A percentile compares a stretch with the other conserved stretches of the same genome.
These are phyloP conservation scores for Coelopa frigida DNA, from an alignment of 1,140 invertebrate genomes.

Conservation along the genomic window DNA sequence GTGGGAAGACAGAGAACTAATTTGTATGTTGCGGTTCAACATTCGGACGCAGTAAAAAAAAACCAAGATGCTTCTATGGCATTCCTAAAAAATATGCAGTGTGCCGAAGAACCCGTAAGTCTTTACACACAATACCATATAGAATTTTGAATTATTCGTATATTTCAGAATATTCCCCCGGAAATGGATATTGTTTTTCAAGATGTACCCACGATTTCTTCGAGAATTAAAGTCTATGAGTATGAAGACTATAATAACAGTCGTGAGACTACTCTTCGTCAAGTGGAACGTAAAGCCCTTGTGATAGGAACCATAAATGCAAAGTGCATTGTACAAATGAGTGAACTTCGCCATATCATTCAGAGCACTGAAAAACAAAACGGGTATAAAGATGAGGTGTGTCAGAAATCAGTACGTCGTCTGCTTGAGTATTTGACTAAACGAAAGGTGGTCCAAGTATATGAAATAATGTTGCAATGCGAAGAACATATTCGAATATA, in stretches of 20 bases:
- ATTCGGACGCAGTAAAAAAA: conserved; percentile 1
- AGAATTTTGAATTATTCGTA: not conserved
- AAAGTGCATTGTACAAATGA: conserved; percentile 18
- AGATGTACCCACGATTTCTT: conserved; percentile 23
- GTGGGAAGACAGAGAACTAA: conserved; percentile 26
- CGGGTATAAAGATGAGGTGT: conserved; percentile 24
- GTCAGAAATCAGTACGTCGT: conserved; percentile 28
- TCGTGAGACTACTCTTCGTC: conserved; percentile 9
- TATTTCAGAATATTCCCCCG: too few relatives aligned
- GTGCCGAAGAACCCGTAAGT: conserved; percentile 28
- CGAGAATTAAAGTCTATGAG: conserved; percentile 11
- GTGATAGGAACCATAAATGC: conserved; percentile 19
- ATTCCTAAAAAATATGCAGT: conserved; percentile 18
- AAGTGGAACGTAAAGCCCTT: not conserved
- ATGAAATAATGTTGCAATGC: conserved; percentile 22
- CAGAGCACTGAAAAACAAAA: conserved; percentile 15
- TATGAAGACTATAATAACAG: conserved; percentile 13
- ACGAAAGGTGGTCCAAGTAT: conserved; percentile 19
- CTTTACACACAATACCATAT: not conserved
- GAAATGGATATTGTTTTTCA: too few relatives aligned
- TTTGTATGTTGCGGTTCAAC: conserved; percentile 10
- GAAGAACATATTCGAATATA: conserved; percentile 21
- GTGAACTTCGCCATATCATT: conserved; percentile 12
- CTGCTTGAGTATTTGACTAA: conserved; percentile 22
- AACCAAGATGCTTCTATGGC: conserved; percentile 7